phyloP scores from a whole-genome alignment of 2,888 invertebrate genomes.

The Notocelia uddmanniana region DNA sequence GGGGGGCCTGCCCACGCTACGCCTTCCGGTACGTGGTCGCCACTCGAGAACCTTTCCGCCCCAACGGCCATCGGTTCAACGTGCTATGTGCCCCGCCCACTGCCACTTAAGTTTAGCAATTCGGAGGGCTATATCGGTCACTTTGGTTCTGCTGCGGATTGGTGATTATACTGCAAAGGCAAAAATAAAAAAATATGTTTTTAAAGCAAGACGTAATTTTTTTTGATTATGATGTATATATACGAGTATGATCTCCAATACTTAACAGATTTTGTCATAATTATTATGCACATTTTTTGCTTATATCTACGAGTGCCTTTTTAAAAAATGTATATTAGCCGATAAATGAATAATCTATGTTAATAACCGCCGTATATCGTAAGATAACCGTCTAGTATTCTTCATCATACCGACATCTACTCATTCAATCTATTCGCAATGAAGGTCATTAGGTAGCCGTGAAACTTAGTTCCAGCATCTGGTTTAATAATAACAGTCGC shows the following conservation, averaged over 20 bases:
- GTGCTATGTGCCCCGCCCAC: too few species aligned
- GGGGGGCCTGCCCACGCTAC: too few species aligned
- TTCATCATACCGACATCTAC: not conserved
- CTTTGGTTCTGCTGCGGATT: too few species aligned
- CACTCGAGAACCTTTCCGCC: too few species aligned
- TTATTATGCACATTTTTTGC: not conserved
- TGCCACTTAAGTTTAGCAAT: too few species aligned
- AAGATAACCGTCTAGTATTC: not conserved
- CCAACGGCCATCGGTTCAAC: too few species aligned
- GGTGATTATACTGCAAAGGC: not conserved
- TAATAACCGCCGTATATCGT: too few species aligned
- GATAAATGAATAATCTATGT: not conserved
- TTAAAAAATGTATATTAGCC: not conserved
- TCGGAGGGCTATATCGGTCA: too few species aligned
- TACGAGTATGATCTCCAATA: too few species aligned
- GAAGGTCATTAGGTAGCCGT: slow-evolving; percentile 24
- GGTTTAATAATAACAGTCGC: slow-evolving; percentile 19
- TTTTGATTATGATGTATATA: too few species aligned
- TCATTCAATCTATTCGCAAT: slow-evolving; percentile 13
- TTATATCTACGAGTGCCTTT: not conserved
- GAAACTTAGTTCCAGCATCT: slow-evolving; percentile 19
- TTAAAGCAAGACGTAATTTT: too few species aligned
- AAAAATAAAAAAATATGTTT: not conserved
- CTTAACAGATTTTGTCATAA: not conserved
- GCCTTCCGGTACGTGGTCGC: too few species aligned